phyloP scores from a whole-genome alignment of 2,797 vertebrate species.

The Sebastes umbrosus region DNA sequence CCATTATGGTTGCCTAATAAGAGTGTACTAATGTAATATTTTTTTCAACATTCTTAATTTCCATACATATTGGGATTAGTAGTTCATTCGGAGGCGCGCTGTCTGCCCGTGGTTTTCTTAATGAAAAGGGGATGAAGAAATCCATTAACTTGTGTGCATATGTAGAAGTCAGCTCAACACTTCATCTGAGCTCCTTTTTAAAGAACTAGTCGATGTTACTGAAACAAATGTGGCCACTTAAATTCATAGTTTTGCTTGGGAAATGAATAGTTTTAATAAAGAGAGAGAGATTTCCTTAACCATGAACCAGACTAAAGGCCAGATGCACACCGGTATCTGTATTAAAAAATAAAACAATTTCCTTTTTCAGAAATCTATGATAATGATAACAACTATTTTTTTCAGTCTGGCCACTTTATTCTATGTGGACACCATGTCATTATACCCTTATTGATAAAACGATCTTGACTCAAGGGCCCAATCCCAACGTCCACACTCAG shows the following conservation, averaged over 20 bases:
- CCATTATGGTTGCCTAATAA: conserved; percentile 66
- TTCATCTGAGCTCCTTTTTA: background rate
- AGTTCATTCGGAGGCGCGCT: conserved; percentile 16
- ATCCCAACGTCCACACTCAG: too few relatives aligned
- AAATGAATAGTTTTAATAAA: background rate
- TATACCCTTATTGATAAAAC: background rate
- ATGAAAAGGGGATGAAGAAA: conserved; percentile 32
- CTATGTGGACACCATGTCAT: background rate
- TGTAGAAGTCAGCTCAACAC: conserved; percentile 7
- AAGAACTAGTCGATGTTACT: background rate
- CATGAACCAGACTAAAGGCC: background rate
- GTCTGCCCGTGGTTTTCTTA: conserved; percentile 3
- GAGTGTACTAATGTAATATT: conserved; percentile 60
- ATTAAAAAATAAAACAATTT: background rate
- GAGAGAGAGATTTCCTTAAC: background rate
- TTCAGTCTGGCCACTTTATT: background rate
- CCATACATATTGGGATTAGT: conserved; percentile 68
- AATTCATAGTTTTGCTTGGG: background rate
- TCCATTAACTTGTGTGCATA: conserved; percentile 10
- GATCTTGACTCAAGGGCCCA: background rate
- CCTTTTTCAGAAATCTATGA: background rate
- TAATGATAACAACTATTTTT: background rate
- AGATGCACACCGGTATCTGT: background rate
- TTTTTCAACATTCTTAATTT: conserved; percentile 59
- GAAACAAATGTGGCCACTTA: background rate